phyloP scores from a whole-genome alignment of 2,113 vertebrate species.

The Zapornia atra region DNA sequence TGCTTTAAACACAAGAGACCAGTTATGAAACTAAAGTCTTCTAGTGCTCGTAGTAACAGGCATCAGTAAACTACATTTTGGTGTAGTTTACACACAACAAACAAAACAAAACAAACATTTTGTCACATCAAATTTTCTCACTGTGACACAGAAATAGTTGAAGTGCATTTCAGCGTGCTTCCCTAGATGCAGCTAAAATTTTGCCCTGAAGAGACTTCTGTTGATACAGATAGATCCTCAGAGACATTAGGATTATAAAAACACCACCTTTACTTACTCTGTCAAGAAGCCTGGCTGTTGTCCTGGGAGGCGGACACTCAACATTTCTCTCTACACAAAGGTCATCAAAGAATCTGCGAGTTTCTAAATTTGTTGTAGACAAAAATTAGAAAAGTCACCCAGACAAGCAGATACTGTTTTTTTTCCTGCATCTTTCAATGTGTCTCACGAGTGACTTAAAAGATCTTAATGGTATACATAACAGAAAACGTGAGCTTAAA shows the following conservation, averaged over 20 bases:
- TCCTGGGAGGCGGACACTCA: constrained; percentile 91
- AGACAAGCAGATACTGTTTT: neutral
- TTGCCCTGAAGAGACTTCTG: neutral
- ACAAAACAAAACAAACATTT: neutral
- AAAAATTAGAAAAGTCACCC: neutral
- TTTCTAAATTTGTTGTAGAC: constrained; percentile 77
- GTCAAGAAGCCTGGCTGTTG: constrained; percentile 94
- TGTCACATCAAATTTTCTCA: neutral
- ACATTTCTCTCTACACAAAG: constrained; percentile 87
- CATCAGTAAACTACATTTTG: neutral
- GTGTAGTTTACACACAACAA: neutral
- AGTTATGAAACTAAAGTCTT: neutral
- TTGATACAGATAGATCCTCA: neutral
- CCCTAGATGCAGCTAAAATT: neutral
- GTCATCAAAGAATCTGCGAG: constrained; percentile 90
- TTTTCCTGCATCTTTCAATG: neutral
- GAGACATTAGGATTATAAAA: neutral
- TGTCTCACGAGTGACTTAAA: neutral
- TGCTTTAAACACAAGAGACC: neutral
- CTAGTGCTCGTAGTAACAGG: neutral
- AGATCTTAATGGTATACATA: neutral
- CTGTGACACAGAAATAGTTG: neutral
- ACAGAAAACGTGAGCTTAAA: neutral
- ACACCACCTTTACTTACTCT: constrained; percentile 78
- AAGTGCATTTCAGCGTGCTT: neutral